Percentiles rank a stretch among this genome's conserved stretches.
Conservation (phyloP, 2,797 vertebrate species). For the Meda fulgida region DNA sequence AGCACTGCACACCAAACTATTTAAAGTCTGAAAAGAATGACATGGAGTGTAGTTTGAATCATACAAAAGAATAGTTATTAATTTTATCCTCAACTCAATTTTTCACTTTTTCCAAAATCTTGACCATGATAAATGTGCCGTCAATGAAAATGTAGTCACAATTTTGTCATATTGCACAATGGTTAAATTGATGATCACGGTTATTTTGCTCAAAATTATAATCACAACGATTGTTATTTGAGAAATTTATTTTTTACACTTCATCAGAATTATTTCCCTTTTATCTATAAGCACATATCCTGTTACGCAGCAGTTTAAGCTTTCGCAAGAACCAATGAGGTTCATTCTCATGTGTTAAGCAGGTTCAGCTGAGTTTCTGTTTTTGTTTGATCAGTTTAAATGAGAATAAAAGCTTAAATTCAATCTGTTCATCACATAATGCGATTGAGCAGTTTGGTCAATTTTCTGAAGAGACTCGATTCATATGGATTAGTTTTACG, state of each 20-base stretch:
- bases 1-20: background rate
- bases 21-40: background rate
- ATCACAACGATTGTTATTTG: background rate
- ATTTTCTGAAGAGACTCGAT: too few relatives aligned
- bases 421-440: background rate
- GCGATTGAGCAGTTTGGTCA: too few relatives aligned
- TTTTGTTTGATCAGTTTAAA: too few relatives aligned
- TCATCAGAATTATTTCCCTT: background rate
- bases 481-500: background rate
- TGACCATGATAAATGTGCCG: background rate
- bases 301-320: too few relatives aligned
- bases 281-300: too few relatives aligned
- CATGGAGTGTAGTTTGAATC: background rate
- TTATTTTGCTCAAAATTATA: background rate
- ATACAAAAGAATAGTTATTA: background rate
- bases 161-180: background rate
- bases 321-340: too few relatives aligned
- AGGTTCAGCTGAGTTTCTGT: too few relatives aligned
- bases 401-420: background rate
- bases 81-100: background rate
- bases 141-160: too few relatives aligned
- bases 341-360: too few relatives aligned
- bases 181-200: background rate
- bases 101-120: background rate
- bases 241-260: background rate